These are phyloP conservation scores for Xenopus petersii DNA, from an alignment of 2,797 vertebrate genomes.

Conservation along the genomic window DNA sequence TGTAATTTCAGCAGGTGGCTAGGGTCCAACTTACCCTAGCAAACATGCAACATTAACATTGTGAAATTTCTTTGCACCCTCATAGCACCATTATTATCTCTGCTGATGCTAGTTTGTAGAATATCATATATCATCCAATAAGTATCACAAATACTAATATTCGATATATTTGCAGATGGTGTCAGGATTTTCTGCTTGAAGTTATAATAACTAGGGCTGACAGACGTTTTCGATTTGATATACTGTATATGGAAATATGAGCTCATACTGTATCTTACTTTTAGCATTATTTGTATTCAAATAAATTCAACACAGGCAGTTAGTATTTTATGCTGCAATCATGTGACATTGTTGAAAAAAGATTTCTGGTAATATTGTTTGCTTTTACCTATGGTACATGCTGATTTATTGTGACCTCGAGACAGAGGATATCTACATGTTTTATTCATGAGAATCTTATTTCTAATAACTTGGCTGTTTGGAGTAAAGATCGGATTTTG, in stretches of 20 bases:
- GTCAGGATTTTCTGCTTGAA: not conserved
- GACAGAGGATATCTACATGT: conserved; percentile 11
- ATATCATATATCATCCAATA: too few relatives aligned
- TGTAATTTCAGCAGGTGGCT: too few relatives aligned
- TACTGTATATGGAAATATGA: too few relatives aligned
- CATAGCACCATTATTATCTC: too few relatives aligned
- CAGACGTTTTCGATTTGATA: not conserved
- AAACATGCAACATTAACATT: too few relatives aligned
- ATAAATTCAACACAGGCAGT: not conserved
- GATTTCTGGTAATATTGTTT: not conserved
- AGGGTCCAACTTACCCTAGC: too few relatives aligned
- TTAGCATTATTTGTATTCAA: too few relatives aligned
- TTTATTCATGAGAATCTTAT: conserved; percentile 25
- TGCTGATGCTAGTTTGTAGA: too few relatives aligned
- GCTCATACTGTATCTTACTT: too few relatives aligned
- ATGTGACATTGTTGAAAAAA: conserved; percentile 21
- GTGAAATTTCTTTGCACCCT: too few relatives aligned
- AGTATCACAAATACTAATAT: not conserved
- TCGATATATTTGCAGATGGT: too few relatives aligned
- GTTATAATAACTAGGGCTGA: not conserved
- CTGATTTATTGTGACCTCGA: not conserved
- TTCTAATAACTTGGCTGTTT: conserved; percentile 12
- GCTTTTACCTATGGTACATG: too few relatives aligned
- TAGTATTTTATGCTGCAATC: not conserved
- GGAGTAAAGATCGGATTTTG: conserved; percentile 18